phyloP scores from a whole-genome alignment of 2,113 vertebrate genomes.

The Corythornis cristatus region DNA sequence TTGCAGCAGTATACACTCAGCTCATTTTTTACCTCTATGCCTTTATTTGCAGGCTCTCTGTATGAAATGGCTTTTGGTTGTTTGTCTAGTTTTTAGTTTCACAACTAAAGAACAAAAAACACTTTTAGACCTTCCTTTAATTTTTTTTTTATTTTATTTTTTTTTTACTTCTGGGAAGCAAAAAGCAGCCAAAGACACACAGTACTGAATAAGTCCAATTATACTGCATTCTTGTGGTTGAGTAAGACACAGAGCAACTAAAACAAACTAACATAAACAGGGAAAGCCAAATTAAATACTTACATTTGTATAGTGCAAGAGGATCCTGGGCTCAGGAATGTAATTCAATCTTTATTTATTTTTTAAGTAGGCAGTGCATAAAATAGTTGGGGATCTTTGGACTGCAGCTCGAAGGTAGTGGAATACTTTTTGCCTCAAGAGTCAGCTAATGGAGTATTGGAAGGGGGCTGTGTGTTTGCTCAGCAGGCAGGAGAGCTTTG shows the following conservation, averaged over 20 bases:
- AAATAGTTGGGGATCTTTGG: constrained; percentile 30
- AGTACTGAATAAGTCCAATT: constrained; percentile 63
- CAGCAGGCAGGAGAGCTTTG: background rate
- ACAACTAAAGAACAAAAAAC: constrained; percentile 65
- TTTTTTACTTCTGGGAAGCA: constrained; percentile 10
- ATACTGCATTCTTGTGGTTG: constrained; percentile 62
- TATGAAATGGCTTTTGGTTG: constrained; percentile 51
- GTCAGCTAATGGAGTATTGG: background rate
- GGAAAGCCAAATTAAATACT: constrained; percentile 71
- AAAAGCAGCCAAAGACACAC: constrained; percentile 61
- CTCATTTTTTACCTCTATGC: constrained; percentile 1
- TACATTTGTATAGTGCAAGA: constrained; percentile 62
- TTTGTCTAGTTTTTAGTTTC: constrained; percentile 67
- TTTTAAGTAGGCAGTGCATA: constrained; percentile 51
- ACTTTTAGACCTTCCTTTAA: constrained; percentile 41
- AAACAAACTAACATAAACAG: constrained; percentile 69
- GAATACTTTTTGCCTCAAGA: constrained; percentile 11
- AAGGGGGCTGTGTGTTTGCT: constrained; percentile 1
- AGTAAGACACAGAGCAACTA: constrained; percentile 63
- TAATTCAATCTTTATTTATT: constrained; percentile 59
- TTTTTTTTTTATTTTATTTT: background rate
- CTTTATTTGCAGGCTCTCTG: constrained; percentile 29
- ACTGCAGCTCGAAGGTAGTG: background rate
- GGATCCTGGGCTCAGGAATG: constrained; percentile 57
- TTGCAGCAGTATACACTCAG: background rate